A percentile compares a stretch with the other conserved stretches of the same genome.
Conservation (phyloP, 2,888 invertebrate species). For the Hyles lineata region DNA sequence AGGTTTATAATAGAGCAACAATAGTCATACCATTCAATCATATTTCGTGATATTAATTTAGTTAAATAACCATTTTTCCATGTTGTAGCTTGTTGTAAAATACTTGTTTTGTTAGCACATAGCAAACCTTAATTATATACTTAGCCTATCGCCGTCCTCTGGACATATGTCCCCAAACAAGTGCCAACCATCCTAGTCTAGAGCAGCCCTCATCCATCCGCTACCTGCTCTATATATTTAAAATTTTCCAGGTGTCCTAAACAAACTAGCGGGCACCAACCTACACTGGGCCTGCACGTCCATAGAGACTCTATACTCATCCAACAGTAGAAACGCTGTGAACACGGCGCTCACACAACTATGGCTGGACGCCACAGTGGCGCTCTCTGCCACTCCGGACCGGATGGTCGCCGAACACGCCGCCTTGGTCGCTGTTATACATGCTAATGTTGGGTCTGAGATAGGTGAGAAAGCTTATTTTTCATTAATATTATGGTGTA, state of each 20-base stretch:
- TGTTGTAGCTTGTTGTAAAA: too few relatives aligned
- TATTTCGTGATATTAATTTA: too few relatives aligned
- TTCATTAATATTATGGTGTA: too few relatives aligned
- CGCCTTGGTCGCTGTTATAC: constrained; percentile 92
- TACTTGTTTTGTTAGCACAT: too few relatives aligned
- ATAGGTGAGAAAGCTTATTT: constrained; percentile 86
- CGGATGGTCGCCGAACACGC: constrained; percentile 93
- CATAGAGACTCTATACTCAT: constrained; percentile 92
- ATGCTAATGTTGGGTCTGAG: constrained; percentile 96
- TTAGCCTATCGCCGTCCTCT: too few relatives aligned
- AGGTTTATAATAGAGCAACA: too few relatives aligned
- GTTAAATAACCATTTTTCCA: too few relatives aligned
- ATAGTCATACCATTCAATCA: too few relatives aligned
- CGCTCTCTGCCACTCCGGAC: constrained; percentile 87
- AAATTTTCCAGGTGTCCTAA: constrained; percentile 86
- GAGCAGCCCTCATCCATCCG: too few relatives aligned
- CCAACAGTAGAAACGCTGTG: constrained; percentile 92
- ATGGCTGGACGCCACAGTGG: constrained; percentile 89
- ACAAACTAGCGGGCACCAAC: constrained; percentile 94
- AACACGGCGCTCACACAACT: constrained; percentile 89
- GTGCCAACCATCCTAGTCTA: too few relatives aligned
- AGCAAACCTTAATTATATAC: too few relatives aligned
- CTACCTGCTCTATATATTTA: not conserved
- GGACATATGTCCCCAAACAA: too few relatives aligned
- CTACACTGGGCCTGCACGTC: constrained; percentile 92